phyloP scores from a whole-genome alignment of 2,797 vertebrate genomes.

The Enteromius afrohamiltoni region DNA sequence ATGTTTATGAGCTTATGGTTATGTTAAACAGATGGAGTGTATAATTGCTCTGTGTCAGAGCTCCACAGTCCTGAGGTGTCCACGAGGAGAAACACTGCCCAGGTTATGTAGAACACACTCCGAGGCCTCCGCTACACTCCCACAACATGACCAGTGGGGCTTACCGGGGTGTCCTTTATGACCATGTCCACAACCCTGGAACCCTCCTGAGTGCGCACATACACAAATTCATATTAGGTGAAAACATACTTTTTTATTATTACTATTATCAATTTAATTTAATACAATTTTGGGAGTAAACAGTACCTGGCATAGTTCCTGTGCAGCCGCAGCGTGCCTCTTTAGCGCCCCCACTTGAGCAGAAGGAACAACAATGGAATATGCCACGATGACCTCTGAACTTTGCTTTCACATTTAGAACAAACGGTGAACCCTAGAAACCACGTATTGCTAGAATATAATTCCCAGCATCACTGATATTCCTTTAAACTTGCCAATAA shows the following conservation, averaged over 20 bases:
- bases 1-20: conserved; percentile 1
- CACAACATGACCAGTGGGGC: conserved; percentile 94
- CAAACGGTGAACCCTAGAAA: conserved; percentile 87
- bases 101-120: conserved; percentile 79
- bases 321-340: conserved; percentile 87
- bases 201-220: conserved; percentile 83
- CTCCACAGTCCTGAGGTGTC: conserved; percentile 83
- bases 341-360: conserved; percentile 90
- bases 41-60: conserved; percentile 74
- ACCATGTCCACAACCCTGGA: conserved; percentile 91
- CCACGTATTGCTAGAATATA: background rate
- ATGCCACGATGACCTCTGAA: conserved; percentile 79
- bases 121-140: conserved; percentile 80
- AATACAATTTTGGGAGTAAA: background rate
- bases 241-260: background rate
- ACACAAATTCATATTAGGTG: background rate
- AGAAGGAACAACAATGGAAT: conserved; percentile 95
- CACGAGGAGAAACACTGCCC: conserved; percentile 61
- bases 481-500: background rate
- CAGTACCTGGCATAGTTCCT: conserved; percentile 91
- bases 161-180: conserved; percentile 91
- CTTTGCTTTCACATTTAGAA: conserved; percentile 80
- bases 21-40: background rate
- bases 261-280: background rate
- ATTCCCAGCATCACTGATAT: background rate